Evolutionary conservation across 2,888 invertebrate species (phyloP), one percentile per base, ranked within the genome.

Genomic region (Cerceris ruficornis): DNA sequence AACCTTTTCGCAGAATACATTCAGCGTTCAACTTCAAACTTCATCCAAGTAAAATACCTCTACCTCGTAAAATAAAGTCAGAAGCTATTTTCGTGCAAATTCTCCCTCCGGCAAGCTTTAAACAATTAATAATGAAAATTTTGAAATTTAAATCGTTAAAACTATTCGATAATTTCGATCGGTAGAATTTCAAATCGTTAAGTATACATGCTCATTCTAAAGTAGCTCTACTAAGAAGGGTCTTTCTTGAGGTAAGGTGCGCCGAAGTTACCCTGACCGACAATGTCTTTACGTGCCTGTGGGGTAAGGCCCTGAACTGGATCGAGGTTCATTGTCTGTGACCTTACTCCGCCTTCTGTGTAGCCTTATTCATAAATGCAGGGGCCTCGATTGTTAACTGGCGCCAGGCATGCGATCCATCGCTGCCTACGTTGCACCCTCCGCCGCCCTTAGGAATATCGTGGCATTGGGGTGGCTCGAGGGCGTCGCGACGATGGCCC

Each of bases 281-380:
- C 70, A 68, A 42, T 65, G 59, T 71, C 71, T 69, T 71, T 46
- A 41, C 55, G 67, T 59, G 59, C 17, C 62, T 41, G 57, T 42
- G 43, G 42, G 58, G 73, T 71, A 71, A 85, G 88, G 82, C 90
- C 90, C 87, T 91, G 91, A 90, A 91, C 90, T 88, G 86, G 78
- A 81, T 68, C 84, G 86, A 88, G 90, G 89, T 91, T 91, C 91
- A 91, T 90, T 90, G 90, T 89, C 90, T 88, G 77, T 86, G 90
- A 89, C 88, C 84, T 84, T 84, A 82, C 69, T 28, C 59, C 79
- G 72, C 72, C 55, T 61, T 59, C 75, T 66, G 69, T 69, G 69
- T 74, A 84, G 83, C 84, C 86, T 88, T 88, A 88, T 90, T 90
- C 90, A 91, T 90, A 89, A 90, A 90, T 89, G 89, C 87, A 87